Evolutionary conservation across 2,113 vertebrate genomes (phyloP).

Genomic region (Morone saxatilis): DNA sequence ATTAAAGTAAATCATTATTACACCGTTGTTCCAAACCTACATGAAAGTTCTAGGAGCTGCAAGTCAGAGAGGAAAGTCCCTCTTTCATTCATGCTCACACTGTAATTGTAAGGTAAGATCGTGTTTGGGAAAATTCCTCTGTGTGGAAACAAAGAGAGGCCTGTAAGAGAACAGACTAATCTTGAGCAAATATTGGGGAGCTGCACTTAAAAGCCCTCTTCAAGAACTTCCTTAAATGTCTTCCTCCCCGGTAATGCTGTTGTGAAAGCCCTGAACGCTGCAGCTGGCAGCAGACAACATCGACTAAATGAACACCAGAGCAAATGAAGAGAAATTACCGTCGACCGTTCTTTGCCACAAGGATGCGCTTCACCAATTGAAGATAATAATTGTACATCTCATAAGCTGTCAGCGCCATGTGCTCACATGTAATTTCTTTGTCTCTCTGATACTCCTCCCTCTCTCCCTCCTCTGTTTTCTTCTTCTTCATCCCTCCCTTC

Average conservation of each 20-base stretch:
- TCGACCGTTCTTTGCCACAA: slow-evolving; percentile 33
- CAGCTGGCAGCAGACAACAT: slow-evolving; percentile 3
- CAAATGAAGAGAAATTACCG: slow-evolving; percentile 55
- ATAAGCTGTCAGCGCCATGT: slow-evolving; percentile 66
- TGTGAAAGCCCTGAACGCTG: background rate
- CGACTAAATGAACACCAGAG: slow-evolving; percentile 1
- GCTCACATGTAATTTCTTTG: slow-evolving; percentile 66
- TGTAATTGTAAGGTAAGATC: background rate
- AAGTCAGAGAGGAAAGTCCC: background rate
- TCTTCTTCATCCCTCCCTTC: slow-evolving; percentile 52
- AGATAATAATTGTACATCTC: slow-evolving; percentile 65
- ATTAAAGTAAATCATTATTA: background rate
- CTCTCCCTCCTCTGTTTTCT: slow-evolving; percentile 10
- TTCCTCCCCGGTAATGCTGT: slow-evolving; percentile 3
- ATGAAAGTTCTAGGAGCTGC: background rate
- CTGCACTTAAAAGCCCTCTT: slow-evolving; percentile 1
- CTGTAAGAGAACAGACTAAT: slow-evolving; percentile 32
- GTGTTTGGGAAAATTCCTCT: slow-evolving; percentile 27
- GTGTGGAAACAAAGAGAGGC: slow-evolving; percentile 18
- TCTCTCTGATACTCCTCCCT: slow-evolving; percentile 42
- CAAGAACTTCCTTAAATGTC: slow-evolving; percentile 32
- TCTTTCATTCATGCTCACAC: slow-evolving; percentile 28
- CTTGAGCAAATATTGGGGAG: slow-evolving; percentile 50
- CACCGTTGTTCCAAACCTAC: background rate
- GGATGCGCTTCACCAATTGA: slow-evolving; percentile 35